Evolutionary conservation across 2,888 invertebrate genomes (phyloP).

Genomic region (Trichopria drosophilae): DNA sequence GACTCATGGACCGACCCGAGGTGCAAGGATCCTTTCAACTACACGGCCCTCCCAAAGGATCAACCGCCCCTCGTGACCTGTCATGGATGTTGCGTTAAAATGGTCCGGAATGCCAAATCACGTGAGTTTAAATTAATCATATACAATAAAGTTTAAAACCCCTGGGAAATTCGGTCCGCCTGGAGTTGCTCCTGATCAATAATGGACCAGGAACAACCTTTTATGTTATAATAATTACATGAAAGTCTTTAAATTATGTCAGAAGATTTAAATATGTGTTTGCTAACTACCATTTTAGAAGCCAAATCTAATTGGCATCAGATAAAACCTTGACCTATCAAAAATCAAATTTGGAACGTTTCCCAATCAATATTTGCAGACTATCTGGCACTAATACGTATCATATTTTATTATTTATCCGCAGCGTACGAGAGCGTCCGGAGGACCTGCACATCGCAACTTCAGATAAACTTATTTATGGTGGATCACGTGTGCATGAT

Average conservation of each 20-base stretch:
- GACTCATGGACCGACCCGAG: constrained; percentile 88
- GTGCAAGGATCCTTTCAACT: constrained; percentile 92
- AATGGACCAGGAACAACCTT: no score
- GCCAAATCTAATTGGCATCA: no score
- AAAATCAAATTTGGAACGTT: no score
- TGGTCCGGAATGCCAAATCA: constrained; percentile 88
- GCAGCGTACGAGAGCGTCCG: constrained; percentile 88
- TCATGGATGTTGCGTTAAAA: constrained; percentile 93
- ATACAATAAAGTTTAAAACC: constrained; percentile 2
- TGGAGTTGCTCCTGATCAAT: no score
- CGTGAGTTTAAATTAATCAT: constrained; percentile 75
- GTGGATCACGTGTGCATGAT: constrained; percentile 98
- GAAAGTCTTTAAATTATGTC: no score
- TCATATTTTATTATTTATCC: constrained; percentile 56
- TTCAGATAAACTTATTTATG: constrained; percentile 95
- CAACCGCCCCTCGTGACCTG: constrained; percentile 88
- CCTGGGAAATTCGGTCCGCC: no score
- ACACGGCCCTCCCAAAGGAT: constrained; percentile 83
- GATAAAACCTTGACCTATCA: no score
- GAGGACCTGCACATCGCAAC: constrained; percentile 88
- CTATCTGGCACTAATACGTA: no score
- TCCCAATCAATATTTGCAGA: no score
- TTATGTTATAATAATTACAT: no score
- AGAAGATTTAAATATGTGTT: no score
- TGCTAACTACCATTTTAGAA: no score